phyloP scores from a whole-genome alignment of 1,140 invertebrate species.

The Papilio glaucus region DNA sequence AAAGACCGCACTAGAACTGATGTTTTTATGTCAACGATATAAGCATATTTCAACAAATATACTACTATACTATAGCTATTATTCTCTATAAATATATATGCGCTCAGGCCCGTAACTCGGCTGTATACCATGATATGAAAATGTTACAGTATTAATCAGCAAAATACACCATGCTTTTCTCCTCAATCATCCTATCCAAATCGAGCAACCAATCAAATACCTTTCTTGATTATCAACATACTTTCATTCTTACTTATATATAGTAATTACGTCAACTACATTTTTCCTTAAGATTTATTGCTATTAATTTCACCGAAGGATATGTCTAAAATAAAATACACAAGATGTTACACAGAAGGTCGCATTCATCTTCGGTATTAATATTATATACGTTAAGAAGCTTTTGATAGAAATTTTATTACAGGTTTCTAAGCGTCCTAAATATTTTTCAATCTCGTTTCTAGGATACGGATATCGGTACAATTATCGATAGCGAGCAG shows the following conservation, averaged over 20 bases:
- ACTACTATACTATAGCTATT: too few species aligned
- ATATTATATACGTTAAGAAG: constrained; percentile 25
- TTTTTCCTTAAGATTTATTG: neutral
- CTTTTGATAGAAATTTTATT: constrained; percentile 35
- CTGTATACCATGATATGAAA: too few species aligned
- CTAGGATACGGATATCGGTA: constrained; percentile 65
- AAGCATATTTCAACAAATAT: neutral
- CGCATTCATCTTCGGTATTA: constrained; percentile 24
- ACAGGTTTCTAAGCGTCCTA: constrained; percentile 42
- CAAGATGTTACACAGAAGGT: constrained; percentile 18
- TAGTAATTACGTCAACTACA: neutral
- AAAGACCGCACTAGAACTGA: neutral
- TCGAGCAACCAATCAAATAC: neutral
- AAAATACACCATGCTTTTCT: too few species aligned
- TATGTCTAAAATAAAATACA: neutral
- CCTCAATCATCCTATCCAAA: too few species aligned
- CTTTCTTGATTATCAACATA: neutral
- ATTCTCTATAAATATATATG: too few species aligned
- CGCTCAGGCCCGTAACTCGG: too few species aligned
- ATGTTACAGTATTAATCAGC: too few species aligned
- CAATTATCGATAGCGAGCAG: constrained; percentile 68
- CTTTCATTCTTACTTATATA: neutral
- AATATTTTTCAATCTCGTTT: constrained; percentile 61
- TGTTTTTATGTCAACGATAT: neutral
- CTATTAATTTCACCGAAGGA: neutral